Base-by-base conservation (phyloP, 1,140 invertebrate species). In the Drosophila baimaii region DNA sequence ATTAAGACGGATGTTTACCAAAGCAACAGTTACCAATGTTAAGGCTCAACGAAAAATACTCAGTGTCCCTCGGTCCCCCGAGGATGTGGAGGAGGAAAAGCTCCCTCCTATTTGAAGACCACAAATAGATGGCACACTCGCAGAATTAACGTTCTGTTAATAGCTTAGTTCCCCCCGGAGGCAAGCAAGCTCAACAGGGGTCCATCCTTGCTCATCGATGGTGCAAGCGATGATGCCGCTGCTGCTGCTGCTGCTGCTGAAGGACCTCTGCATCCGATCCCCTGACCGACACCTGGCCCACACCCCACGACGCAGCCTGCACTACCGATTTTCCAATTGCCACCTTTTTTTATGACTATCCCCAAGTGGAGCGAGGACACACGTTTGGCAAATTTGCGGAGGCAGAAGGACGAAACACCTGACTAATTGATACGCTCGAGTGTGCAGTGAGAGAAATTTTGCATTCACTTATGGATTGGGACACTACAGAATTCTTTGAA, bases 341-440 rank as follows among this genome's bases (percentile, higher is more conserved):
- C 64, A 47, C 59, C 59, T 49, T 33, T 49, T 33, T 63, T 68
- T 47, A 46, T 23, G 31, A 37, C 27, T 43, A 54, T 52, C 54
- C 49, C 23, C 49, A 47, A 47, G 23, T 62, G 47, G 59, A 21
- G 25, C 31, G 43, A 85, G 81, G 81, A 65, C 81, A 71, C 78
- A 78, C 68, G 77, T 70, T 66, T 81, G 63, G 49, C 43, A 64
- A 85, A 71, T 70, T 69, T 74, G 37, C 64, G 15, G 46, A 70
- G 44, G 54, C 68, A 37, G 66, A 77, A 85, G 81, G 81, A 73
- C 64, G 63, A 63, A 63, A 61, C 54, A 56, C 56, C 58, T 68
- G 44, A 55, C 64, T 85, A 85, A 85, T 85, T 85, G 78, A 58
- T 85, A 78, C 66, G 52, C 21, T 39, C n/a, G 25, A 56, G 19